Evolutionary conservation across 2,888 invertebrate species (phyloP).

Genomic region (Philereme transversata): DNA sequence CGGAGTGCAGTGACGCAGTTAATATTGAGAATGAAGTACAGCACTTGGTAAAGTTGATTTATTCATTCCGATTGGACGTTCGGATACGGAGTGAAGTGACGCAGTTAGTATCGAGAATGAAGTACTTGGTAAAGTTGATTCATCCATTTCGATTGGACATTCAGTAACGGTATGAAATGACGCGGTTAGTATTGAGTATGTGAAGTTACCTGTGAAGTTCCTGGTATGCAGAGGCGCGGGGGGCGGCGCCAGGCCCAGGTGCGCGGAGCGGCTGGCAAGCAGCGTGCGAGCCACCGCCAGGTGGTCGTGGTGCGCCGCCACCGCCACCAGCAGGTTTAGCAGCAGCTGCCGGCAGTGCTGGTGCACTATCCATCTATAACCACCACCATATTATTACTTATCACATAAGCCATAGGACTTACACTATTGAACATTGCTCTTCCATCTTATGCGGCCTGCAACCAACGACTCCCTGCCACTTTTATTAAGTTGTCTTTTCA

Average conservation of each 20-base stretch:
- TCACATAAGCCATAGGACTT: neutral
- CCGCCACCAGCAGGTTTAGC: conserved; percentile 94
- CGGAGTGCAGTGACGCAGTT: too few species aligned
- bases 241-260: conserved; percentile 89
- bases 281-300: conserved; percentile 93
- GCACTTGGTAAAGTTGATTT: too few species aligned
- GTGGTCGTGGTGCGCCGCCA: conserved; percentile 95
- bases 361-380: conserved; percentile 90
- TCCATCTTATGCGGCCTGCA: too few species aligned
- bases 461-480: too few species aligned
- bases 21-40: neutral
- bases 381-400: neutral
- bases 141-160: too few species aligned
- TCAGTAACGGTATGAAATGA: too few species aligned
- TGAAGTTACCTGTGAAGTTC: conserved; percentile 72
- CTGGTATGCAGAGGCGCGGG: conserved; percentile 85
- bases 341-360: conserved; percentile 97
- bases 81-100: too few species aligned
- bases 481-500: too few species aligned
- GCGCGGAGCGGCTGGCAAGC: conserved; percentile 91
- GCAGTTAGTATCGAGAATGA: too few species aligned
- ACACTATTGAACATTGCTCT: neutral
- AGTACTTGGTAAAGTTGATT: too few species aligned
- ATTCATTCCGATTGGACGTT: too few species aligned
- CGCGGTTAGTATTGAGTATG: neutral